Base-by-base conservation (phyloP, 1,140 invertebrate genomes). In the Pomacea maculata region DNA sequence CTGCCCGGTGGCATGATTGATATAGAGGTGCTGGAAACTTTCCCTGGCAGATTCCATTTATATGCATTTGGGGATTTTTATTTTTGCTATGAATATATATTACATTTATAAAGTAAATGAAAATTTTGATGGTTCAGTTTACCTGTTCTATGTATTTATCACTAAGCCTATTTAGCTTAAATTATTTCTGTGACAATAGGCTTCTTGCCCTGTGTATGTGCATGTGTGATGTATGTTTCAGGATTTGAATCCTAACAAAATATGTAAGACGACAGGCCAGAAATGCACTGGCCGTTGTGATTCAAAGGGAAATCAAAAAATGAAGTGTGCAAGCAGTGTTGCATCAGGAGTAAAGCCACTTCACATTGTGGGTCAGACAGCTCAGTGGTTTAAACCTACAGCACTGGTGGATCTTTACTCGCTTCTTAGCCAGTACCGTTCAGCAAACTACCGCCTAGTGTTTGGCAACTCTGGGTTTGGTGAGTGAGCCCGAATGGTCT, bases 191-290 rank as follows among this genome's bases (percentile, higher is more conserved):
- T 25, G 25, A 25, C 25, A 25, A 25, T 25, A 25, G 25, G 25
- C 25, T 25, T 25, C 25, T 25, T 25, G 25, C 25, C 25, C 25
- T 25, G 0, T 25, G 25, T 25, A 25, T 25, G 0, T 25, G 25
- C 25, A 6, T 45, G 34, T 45, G 57, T 64, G 61, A 72, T 52
- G 64, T 79, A 71, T 79, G 63, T 80, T 55, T 29, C 80, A 89
- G 85, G 86, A 88, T 63, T 72, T 88, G 54, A 83, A 83, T 34
- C 80, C 67, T 3, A 87, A 45, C 34, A 87, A 86, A 71, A 52
- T 86, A 9, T 89, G 88, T 75, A 84, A 83, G 21, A 88, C 83
- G 72, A 87, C 84, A 34, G 88, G 88, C 14, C n/a, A 85, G 63
- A 73, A 79, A 7, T 89, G 88, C 70, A 75, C 63, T 21, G 87